Percentiles rank a stretch among this genome's conserved stretches.
Conservation (phyloP, 2,888 invertebrate species). For the Idaea straminata region DNA sequence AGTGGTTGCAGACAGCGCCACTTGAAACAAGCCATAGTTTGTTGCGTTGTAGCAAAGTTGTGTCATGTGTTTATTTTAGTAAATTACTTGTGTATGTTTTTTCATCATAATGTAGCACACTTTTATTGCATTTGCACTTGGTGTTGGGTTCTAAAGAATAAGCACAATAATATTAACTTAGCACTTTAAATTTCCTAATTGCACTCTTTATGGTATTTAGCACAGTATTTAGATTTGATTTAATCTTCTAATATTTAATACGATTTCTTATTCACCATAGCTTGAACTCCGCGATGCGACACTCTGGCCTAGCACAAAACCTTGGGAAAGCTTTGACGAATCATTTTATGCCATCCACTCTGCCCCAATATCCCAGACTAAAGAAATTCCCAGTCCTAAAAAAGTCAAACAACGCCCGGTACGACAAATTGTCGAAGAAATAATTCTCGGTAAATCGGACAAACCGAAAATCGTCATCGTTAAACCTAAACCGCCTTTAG, state of each 20-base stretch:
- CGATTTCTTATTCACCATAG: slow-evolving; percentile 58
- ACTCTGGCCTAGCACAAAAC: slow-evolving; percentile 59
- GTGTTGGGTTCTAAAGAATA: slow-evolving; percentile 5
- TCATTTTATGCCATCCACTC: slow-evolving; percentile 53
- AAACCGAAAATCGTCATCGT: slow-evolving; percentile 46
- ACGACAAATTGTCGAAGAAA: slow-evolving; percentile 57
- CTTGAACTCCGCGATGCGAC: slow-evolving; percentile 63
- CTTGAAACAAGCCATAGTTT: no score
- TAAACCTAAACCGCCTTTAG: slow-evolving; percentile 24
- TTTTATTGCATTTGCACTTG: slow-evolving; percentile 8
- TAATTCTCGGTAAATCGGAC: slow-evolving; percentile 53
- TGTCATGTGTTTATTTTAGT: no score
- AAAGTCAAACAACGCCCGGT: slow-evolving; percentile 40
- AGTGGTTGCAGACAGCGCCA: no score
- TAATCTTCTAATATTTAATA: slow-evolving; percentile 39
- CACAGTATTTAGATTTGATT: slow-evolving; percentile 26
- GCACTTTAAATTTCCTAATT: slow-evolving; percentile 8
- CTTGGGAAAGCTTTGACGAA: slow-evolving; percentile 68
- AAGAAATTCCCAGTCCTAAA: slow-evolving; percentile 24
- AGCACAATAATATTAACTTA: neutral
- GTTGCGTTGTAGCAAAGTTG: no score
- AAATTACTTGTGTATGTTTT: neutral
- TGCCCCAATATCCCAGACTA: slow-evolving; percentile 35
- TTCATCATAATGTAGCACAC: neutral
- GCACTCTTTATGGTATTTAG: slow-evolving; percentile 8